These are phyloP conservation scores for Chelmon rostratus DNA, from an alignment of 2,797 vertebrate species.

Conservation along the genomic window DNA sequence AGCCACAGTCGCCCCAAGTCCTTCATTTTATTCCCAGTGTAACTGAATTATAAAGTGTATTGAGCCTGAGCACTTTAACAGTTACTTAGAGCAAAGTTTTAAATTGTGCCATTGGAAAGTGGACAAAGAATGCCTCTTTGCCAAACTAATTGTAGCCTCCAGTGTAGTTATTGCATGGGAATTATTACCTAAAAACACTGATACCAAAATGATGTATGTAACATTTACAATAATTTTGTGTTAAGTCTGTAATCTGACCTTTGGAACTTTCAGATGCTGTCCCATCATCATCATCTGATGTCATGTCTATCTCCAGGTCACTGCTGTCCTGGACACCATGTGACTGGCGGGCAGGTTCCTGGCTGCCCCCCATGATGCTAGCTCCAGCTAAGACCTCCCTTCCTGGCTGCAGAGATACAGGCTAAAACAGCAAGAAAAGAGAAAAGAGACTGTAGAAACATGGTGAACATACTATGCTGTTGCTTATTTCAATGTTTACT, in stretches of 20 bases:
- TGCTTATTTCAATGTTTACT: neutral
- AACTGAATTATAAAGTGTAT: neutral
- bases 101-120: neutral
- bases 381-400: constrained; percentile 35
- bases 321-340: constrained; percentile 74
- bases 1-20: too few relatives aligned
- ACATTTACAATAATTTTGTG: neutral
- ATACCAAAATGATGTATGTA: neutral
- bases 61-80: neutral
- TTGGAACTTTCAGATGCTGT: constrained; percentile 74
- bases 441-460: neutral
- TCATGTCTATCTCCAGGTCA: constrained; percentile 79
- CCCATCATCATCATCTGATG: constrained; percentile 77
- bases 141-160: neutral
- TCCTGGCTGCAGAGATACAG: constrained; percentile 32
- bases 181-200: neutral
- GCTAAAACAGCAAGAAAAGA: constrained; percentile 36
- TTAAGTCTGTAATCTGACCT: constrained; percentile 60
- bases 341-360: constrained; percentile 62
- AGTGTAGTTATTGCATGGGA: neutral
- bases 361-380: constrained; percentile 35
- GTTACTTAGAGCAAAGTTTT: neutral
- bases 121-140: neutral
- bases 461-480: neutral
- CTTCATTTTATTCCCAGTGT: neutral